A percentile compares a stretch with the other conserved stretches of the same genome.
Conservation (phyloP, 2,888 invertebrate genomes). For the Tortrix viridana region DNA sequence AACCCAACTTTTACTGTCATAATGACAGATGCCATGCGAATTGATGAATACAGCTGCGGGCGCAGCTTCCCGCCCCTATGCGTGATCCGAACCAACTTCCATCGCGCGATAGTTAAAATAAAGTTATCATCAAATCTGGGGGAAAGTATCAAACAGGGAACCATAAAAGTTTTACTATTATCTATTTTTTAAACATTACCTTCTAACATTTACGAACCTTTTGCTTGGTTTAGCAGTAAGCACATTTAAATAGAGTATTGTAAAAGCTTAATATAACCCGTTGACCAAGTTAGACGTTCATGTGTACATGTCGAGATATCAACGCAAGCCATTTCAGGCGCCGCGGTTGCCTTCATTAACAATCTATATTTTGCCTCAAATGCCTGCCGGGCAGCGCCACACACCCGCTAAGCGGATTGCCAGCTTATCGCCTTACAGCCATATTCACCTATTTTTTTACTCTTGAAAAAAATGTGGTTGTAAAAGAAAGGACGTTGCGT, state of each 20-base stretch:
- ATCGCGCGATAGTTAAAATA: conserved; percentile 16
- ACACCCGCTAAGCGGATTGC: conserved; percentile 77
- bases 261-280: neutral
- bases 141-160: conserved; percentile 27
- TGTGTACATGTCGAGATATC: neutral
- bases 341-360: conserved; percentile 59
- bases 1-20: conserved; percentile 21
- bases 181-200: conserved; percentile 31
- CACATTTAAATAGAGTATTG: neutral
- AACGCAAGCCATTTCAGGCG: conserved; percentile 34
- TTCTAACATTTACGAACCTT: conserved; percentile 22
- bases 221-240: conserved; percentile 12
- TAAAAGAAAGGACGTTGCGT: conserved; percentile 58
- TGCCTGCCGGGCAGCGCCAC: conserved; percentile 65
- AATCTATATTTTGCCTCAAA: conserved; percentile 78
- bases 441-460: conserved; percentile 74
- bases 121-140: conserved; percentile 32
- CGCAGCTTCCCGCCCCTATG: conserved; percentile 9
- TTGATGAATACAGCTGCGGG: conserved; percentile 10
- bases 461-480: conserved; percentile 73
- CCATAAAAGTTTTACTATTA: conserved; percentile 22
- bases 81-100: conserved; percentile 12
- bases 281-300: conserved; percentile 1
- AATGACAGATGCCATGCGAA: conserved; percentile 26
- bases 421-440: conserved; percentile 75